Conservation (phyloP, 2,797 vertebrate species). For the Alfaro cultratus region DNA sequence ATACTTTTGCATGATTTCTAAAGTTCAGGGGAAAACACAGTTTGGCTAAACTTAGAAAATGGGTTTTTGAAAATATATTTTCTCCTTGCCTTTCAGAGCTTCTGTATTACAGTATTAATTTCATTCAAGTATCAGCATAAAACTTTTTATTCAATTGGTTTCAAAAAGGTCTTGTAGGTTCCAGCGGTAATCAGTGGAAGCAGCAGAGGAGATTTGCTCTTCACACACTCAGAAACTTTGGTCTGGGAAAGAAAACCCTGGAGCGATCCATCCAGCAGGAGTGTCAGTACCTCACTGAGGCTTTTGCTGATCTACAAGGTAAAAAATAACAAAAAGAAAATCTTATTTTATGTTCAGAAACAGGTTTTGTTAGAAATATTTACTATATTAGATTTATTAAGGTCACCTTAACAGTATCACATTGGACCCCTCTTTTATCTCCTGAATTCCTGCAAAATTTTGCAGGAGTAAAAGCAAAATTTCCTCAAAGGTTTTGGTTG, state of each 20-base stretch:
- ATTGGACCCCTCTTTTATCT: too few relatives aligned
- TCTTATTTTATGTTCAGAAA: not conserved
- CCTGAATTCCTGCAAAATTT: too few relatives aligned
- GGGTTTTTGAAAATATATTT: too few relatives aligned
- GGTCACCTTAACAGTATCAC: too few relatives aligned
- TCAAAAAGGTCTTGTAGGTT: constrained; percentile 61
- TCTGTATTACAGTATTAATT: too few relatives aligned
- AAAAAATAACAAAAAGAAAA: not conserved
- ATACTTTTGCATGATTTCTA: too few relatives aligned
- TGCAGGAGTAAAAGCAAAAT: too few relatives aligned
- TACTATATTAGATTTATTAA: not conserved
- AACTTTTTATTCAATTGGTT: not conserved
- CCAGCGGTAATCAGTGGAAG: constrained; percentile 67
- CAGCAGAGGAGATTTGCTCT: constrained; percentile 77
- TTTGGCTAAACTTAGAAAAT: too few relatives aligned
- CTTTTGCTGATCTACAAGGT: constrained; percentile 61
- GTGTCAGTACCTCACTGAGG: constrained; percentile 63
- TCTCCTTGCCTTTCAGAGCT: too few relatives aligned
- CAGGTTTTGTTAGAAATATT: not conserved
- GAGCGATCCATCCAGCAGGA: constrained; percentile 72
- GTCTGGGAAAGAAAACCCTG: constrained; percentile 68
- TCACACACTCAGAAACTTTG: constrained; percentile 74
- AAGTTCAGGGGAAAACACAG: too few relatives aligned
- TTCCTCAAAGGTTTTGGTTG: too few relatives aligned
- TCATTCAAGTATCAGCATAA: not conserved